Conservation (phyloP, 1,140 invertebrate genomes). For the Trypoxylus dichotomus region DNA sequence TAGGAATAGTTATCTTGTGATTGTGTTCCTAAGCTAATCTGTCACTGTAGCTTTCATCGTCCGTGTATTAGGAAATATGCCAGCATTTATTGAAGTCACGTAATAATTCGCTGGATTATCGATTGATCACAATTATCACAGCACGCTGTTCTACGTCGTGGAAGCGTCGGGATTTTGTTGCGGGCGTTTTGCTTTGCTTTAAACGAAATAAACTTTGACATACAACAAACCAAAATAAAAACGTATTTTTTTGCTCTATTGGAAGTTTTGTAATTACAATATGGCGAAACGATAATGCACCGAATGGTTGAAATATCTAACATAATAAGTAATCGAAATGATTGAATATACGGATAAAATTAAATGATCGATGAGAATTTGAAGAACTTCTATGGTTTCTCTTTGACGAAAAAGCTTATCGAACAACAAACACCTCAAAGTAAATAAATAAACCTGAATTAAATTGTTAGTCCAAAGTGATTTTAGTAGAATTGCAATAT, state of each 20-base stretch:
- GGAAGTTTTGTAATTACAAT: background rate
- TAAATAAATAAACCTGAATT: too few relatives aligned
- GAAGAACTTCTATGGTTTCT: too few relatives aligned
- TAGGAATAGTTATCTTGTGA: background rate
- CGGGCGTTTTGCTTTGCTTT: background rate
- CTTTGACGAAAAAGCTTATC: too few relatives aligned
- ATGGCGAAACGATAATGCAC: background rate
- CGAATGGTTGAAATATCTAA: background rate
- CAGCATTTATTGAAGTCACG: background rate
- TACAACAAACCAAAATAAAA: background rate
- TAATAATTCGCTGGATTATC: background rate
- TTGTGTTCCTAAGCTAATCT: too few relatives aligned
- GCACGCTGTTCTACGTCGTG: background rate
- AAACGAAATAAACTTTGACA: background rate
- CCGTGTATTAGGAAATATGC: background rate
- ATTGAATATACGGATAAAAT: background rate
- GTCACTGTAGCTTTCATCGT: background rate
- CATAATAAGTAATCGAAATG: background rate
- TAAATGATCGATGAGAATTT: too few relatives aligned
- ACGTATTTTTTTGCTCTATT: background rate
- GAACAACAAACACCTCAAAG: too few relatives aligned
- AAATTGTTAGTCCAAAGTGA: too few relatives aligned
- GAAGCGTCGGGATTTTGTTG: background rate
- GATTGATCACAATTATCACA: slow-evolving; percentile 9
- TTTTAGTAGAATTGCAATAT: too few relatives aligned